These are phyloP conservation scores for Macrophya alboannulata DNA, from an alignment of 2,888 invertebrate species.

Conservation along the genomic window DNA sequence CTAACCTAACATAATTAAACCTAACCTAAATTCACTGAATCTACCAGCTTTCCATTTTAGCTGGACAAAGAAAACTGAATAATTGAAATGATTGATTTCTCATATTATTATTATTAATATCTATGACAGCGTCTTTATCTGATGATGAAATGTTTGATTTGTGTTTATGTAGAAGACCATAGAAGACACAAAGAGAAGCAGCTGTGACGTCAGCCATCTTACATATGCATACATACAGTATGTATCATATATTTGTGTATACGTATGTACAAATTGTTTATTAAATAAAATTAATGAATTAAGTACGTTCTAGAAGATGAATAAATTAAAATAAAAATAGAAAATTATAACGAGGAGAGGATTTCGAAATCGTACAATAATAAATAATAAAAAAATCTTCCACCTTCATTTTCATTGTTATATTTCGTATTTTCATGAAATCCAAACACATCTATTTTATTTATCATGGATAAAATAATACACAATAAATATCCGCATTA, in stretches of 20 bases:
- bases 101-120: background rate
- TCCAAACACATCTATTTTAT: conserved; percentile 76
- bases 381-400: background rate
- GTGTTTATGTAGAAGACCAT: background rate
- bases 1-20: conserved; percentile 30
- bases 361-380: background rate
- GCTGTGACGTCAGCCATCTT: background rate
- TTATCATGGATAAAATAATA: conserved; percentile 73
- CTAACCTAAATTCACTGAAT: background rate
- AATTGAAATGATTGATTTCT: background rate
- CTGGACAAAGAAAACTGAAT: background rate
- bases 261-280: background rate
- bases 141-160: background rate
- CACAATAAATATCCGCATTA: conserved; percentile 76
- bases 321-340: background rate
- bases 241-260: too few species aligned
- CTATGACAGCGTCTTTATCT: background rate
- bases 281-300: background rate
- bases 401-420: conserved; percentile 33
- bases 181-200: background rate
- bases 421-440: conserved; percentile 68
- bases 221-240: too few species aligned
- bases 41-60: background rate
- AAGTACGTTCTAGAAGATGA: background rate
- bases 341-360: background rate